Conservation (phyloP, 2,113 vertebrate species). For the Siphamia tubifer region DNA sequence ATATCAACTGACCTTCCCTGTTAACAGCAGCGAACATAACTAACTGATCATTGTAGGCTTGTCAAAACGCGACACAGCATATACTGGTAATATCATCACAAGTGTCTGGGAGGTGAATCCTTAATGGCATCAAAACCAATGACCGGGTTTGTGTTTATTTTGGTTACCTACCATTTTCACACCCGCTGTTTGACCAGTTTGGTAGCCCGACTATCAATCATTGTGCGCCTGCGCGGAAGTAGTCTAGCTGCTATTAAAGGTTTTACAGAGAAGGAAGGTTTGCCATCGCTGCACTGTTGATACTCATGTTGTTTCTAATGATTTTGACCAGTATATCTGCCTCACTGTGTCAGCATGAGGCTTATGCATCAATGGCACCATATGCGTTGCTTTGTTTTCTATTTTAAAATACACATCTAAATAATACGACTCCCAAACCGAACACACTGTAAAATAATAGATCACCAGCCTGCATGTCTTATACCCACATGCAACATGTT, state of each 20-base stretch:
- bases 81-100: constrained; percentile 5
- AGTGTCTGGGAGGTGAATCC: neutral
- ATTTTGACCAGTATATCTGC: too few relatives aligned
- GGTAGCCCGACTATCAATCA: constrained; percentile 69
- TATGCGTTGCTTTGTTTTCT: too few relatives aligned
- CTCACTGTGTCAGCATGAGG: too few relatives aligned
- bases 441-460: neutral
- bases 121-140: neutral
- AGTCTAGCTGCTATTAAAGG: constrained; percentile 15
- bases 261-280: neutral
- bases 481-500: neutral
- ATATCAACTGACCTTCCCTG: constrained; percentile 85
- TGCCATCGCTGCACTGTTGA: neutral
- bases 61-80: constrained; percentile 17
- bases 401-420: too few relatives aligned
- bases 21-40: constrained; percentile 54
- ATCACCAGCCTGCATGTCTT: neutral
- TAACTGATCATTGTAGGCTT: constrained; percentile 34
- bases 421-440: neutral
- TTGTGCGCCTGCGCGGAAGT: constrained; percentile 77
- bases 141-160: constrained; percentile 74
- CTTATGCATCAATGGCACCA: too few relatives aligned
- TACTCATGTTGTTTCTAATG: neutral
- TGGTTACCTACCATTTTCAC: constrained; percentile 86
- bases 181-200: constrained; percentile 83